Evolutionary conservation across 1,140 invertebrate species (phyloP).

Genomic region (Eupristina koningsbergeri): DNA sequence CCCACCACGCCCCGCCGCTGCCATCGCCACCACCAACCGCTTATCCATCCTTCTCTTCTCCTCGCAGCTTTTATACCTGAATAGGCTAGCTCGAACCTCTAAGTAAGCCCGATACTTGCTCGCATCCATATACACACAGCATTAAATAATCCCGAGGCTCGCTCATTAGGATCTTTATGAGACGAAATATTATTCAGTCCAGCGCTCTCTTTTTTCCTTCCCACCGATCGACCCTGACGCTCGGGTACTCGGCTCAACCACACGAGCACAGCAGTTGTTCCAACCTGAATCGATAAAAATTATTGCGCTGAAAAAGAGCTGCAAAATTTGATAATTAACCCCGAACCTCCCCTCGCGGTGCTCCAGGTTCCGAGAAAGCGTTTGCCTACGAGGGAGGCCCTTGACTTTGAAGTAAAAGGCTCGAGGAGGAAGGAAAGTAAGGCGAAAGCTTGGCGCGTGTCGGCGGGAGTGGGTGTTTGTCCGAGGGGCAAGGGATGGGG

Average conservation of each 20-base stretch:
- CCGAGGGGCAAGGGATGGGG: background rate
- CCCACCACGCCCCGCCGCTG: too few relatives aligned
- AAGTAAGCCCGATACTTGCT: slow-evolving; percentile 28
- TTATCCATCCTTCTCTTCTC: slow-evolving; percentile 41
- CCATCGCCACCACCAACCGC: too few relatives aligned
- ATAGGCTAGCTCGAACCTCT: slow-evolving; percentile 38
- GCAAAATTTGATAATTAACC: background rate
- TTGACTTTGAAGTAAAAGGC: slow-evolving; percentile 23
- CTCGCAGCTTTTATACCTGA: slow-evolving; percentile 61
- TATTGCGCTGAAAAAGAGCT: background rate
- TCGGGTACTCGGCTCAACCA: background rate
- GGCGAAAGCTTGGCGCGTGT: too few relatives aligned
- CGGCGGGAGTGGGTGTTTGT: too few relatives aligned
- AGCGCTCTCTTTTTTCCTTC: slow-evolving; percentile 16
- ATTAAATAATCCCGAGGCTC: slow-evolving; percentile 68
- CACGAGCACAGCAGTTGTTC: background rate
- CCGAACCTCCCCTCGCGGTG: background rate
- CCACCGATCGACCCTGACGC: background rate
- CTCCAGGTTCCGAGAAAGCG: background rate
- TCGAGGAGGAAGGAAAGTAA: background rate
- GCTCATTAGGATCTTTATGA: slow-evolving; percentile 70
- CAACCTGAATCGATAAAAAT: slow-evolving; percentile 24
- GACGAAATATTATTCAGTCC: slow-evolving; percentile 64
- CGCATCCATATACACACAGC: slow-evolving; percentile 57
- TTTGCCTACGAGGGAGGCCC: background rate